Evolutionary conservation across 2,113 vertebrate genomes (phyloP).

Genomic region (Heterochromis multidens): DNA sequence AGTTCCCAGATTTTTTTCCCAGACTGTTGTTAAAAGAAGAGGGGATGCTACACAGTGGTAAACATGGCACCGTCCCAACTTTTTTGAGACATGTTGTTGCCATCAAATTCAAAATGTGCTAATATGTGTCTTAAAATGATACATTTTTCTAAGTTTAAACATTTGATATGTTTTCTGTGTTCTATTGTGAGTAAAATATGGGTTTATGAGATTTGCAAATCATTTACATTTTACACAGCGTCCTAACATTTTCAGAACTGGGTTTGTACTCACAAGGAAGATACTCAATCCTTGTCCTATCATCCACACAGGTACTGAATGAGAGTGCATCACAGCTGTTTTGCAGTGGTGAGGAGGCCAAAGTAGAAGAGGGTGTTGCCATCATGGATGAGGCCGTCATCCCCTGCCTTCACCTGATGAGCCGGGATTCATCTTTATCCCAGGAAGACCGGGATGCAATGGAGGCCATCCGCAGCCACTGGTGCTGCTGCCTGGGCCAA

Average conservation of each 20-base stretch:
- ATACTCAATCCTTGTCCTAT: not conserved
- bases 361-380: conserved; percentile 81
- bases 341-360: conserved; percentile 79
- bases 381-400: conserved; percentile 92
- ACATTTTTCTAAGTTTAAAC: too few species aligned
- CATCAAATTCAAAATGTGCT: too few species aligned
- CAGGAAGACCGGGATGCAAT: conserved; percentile 87
- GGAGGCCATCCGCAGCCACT: conserved; percentile 87
- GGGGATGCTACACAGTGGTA: too few species aligned
- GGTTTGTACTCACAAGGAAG: not conserved
- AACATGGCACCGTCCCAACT: too few species aligned
- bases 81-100: too few species aligned
- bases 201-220: not conserved
- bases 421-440: conserved; percentile 73
- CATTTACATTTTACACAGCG: not conserved
- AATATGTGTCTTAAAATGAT: too few species aligned
- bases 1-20: too few species aligned
- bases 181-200: not conserved
- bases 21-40: too few species aligned
- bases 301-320: conserved; percentile 81
- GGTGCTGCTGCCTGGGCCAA: conserved; percentile 93
- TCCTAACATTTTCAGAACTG: not conserved
- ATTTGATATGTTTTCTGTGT: rapidly evolving
- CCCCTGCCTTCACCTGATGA: conserved; percentile 94
- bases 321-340: conserved; percentile 85